A percentile compares a stretch with the other conserved stretches of the same genome.
Evolutionary conservation across 30 jellyfish, hydroid and myxozoan genomes (phyloP).

Genomic region (Rhopilema esculentum): DNA sequence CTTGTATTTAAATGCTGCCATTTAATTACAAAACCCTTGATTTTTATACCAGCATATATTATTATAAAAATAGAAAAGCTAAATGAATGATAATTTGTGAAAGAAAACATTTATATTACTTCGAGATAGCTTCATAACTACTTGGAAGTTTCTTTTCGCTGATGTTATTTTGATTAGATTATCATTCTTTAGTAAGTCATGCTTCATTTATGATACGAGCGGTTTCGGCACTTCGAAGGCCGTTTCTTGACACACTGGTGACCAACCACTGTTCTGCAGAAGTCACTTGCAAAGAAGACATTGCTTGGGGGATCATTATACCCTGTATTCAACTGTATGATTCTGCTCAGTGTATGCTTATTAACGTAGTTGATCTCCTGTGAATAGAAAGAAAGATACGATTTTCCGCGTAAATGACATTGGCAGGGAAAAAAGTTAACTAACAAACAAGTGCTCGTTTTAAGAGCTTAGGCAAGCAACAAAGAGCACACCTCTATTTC

Average conservation of each 20-base stretch:
- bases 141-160: too few relatives aligned
- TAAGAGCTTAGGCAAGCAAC: too few relatives aligned
- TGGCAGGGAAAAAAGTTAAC: neutral
- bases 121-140: too few relatives aligned
- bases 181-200: too few relatives aligned
- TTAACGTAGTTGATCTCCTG: conserved; percentile 39
- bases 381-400: neutral
- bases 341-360: conserved; percentile 13
- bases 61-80: too few relatives aligned
- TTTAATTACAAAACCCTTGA: too few relatives aligned
- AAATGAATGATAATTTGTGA: too few relatives aligned
- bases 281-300: conserved; percentile 35
- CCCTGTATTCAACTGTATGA: conserved; percentile 37
- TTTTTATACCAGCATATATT: too few relatives aligned
- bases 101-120: too few relatives aligned
- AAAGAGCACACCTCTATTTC: too few relatives aligned
- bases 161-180: neutral
- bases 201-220: neutral
- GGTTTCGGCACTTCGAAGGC: neutral
- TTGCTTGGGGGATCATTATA: conserved; percentile 5
- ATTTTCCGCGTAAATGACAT: neutral
- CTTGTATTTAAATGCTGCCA: too few relatives aligned
- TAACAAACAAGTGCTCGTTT: neutral
- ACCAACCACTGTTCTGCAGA: neutral
- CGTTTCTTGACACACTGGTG: conserved; percentile 8